A percentile compares a stretch with the other conserved stretches of the same genome.
These are phyloP conservation scores for Aspidiotus rigidus DNA, from an alignment of 2,888 invertebrate genomes.

Conservation along the genomic window DNA sequence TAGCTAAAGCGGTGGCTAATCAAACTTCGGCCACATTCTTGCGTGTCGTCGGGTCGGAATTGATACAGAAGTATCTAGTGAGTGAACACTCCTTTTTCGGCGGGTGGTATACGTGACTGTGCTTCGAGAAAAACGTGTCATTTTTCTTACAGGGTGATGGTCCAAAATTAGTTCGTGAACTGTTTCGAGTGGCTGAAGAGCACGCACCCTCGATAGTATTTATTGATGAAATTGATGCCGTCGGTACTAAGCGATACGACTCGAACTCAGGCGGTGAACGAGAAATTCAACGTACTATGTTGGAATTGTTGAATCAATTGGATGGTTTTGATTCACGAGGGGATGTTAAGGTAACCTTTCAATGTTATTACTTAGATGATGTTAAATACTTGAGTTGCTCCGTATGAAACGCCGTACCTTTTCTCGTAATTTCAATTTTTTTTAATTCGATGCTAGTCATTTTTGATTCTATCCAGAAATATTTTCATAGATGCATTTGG, in stretches of 20 bases:
- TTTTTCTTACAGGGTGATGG: constrained; percentile 73
- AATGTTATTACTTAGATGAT: too few species aligned
- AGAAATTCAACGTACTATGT: constrained; percentile 99
- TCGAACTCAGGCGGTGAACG: constrained; percentile 98
- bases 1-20: constrained; percentile 98
- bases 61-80: constrained; percentile 95
- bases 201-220: constrained; percentile 99
- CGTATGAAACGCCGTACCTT: too few species aligned
- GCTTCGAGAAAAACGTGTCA: neutral
- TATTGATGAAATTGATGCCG: constrained; percentile 99
- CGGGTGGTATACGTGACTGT: too few species aligned
- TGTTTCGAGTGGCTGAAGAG: constrained; percentile 98
- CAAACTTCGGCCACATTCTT: constrained; percentile 99
- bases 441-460: too few species aligned
- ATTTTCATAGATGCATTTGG: too few species aligned
- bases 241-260: constrained; percentile 96
- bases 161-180: constrained; percentile 91
- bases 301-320: constrained; percentile 94
- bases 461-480: too few species aligned
- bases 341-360: constrained; percentile 72
- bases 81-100: constrained; percentile 38
- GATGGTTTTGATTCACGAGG: constrained; percentile 96
- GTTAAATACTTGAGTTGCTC: too few species aligned
- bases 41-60: constrained; percentile 96
- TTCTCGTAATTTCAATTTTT: too few species aligned